Evolutionary conservation across 1,140 invertebrate species (phyloP), one percentile per base, ranked within the genome.

Genomic region (Drosophila neocordata): DNA sequence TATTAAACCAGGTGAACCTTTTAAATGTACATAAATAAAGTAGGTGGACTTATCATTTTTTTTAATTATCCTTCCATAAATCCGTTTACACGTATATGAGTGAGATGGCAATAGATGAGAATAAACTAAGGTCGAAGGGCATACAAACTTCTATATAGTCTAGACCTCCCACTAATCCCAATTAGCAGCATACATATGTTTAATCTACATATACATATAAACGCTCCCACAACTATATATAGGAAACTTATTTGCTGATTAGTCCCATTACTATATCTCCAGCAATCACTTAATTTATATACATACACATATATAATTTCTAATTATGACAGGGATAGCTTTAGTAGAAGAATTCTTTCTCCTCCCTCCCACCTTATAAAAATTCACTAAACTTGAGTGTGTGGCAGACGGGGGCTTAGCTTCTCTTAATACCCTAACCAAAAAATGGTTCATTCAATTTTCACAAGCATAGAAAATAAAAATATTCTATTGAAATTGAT

Each of bases 161-260:
- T 48, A 48, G 20, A 15, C 41, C 41, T 15, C 41, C 41, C 41
- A 48, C 41, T 48, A 48, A 48, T 48, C 41, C 41, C 41, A 48
- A 48, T 48, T 48, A 48, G 41, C 15, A 48, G 41, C 15, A 20
- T 48, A 48, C 41, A 20, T 20, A 48, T 48, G 15, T 48, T 48
- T 48, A 48, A 48, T 48, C 55, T 65, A 65, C 31, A 35, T 18
- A 11, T 11, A 44, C 8, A 3, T 18, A 44, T 44, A 18, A 34
- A 63, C 60, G 27, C 27, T 6, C 6, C 27, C 7, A 31, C 4
- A 4, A 31, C 6, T 48, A 35, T 34, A n/a, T 48, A 20, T 48
- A 48, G 15, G 15, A 20, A 48, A 48, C 18, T 48, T 48, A 18
- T 48, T 20, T 20, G 41, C 41, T 48, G 41, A 48, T 48, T 20